Percentiles rank a stretch among this genome's conserved stretches.
These are phyloP conservation scores for Pseudeuparius sepicola DNA, from an alignment of 2,888 invertebrate genomes.

Conservation along the genomic window DNA sequence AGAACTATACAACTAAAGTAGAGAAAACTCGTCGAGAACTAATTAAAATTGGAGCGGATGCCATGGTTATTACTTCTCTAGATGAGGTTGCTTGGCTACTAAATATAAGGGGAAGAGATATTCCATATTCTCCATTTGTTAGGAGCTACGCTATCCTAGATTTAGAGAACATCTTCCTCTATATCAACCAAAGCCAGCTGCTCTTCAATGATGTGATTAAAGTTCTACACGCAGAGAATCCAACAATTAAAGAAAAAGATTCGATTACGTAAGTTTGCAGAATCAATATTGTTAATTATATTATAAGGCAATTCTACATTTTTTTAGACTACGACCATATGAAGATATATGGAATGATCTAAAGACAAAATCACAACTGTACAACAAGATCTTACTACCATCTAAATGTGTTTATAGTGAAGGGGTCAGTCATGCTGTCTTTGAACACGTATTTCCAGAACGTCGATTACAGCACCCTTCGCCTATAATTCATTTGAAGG, in stretches of 20 bases:
- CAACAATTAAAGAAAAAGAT: conserved; percentile 45
- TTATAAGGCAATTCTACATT: no score
- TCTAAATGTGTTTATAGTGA: conserved; percentile 57
- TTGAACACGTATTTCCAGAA: conserved; percentile 47
- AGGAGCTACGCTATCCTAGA: conserved; percentile 66
- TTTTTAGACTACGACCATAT: conserved; percentile 57
- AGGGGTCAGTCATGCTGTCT: conserved; percentile 64
- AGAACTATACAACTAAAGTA: conserved; percentile 69
- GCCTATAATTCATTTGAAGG: conserved; percentile 77
- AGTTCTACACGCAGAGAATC: conserved; percentile 45
- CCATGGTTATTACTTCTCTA: conserved; percentile 74
- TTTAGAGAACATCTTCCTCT: conserved; percentile 54
- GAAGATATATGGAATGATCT: conserved; percentile 60
- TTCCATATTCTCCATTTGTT: conserved; percentile 70
- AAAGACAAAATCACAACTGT: conserved; percentile 51
- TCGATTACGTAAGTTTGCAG: conserved; percentile 50
- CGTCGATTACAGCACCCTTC: conserved; percentile 56
- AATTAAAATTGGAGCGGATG: conserved; percentile 52
- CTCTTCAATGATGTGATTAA: conserved; percentile 33
- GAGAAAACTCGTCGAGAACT: conserved; percentile 54
- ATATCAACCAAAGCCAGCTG: conserved; percentile 59
- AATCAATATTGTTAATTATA: no score
- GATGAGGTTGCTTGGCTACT: conserved; percentile 85
- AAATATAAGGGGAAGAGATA: conserved; percentile 79
- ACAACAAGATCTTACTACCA: conserved; percentile 59